These are phyloP conservation scores for Thecophora atra DNA, from an alignment of 2,888 invertebrate genomes.

Conservation along the genomic window DNA sequence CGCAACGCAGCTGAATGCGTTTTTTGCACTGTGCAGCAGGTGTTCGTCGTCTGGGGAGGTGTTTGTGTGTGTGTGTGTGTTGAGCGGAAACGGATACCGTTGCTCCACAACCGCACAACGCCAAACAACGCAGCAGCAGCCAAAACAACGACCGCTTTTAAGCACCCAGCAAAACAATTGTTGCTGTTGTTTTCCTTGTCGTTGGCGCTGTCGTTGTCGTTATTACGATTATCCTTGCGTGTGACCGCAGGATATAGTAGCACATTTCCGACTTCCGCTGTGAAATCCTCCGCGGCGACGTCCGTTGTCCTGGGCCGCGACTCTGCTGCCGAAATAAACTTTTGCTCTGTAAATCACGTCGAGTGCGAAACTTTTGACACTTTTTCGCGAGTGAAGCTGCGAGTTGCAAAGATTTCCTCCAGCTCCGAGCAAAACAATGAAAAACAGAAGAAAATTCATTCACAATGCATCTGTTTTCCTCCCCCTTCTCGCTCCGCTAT, in stretches of 20 bases:
- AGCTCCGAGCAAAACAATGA: not conserved
- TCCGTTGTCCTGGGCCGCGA: conserved; percentile 1
- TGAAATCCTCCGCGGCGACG: conserved; percentile 6
- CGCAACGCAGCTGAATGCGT: not conserved
- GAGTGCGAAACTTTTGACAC: conserved; percentile 60
- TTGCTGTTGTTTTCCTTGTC: too few relatives aligned
- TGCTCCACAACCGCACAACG: conserved; percentile 14
- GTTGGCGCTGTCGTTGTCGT: conserved; percentile 10
- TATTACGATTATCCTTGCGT: conserved; percentile 34
- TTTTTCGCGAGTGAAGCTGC: conserved; percentile 42
- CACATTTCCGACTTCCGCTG: conserved; percentile 18
- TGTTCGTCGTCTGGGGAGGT: not conserved
- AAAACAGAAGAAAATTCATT: not conserved
- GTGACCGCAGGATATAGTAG: conserved; percentile 33
- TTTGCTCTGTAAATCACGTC: conserved; percentile 54
- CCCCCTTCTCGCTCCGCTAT: not conserved
- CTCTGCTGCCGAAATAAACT: conserved; percentile 32
- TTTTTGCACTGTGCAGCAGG: not conserved
- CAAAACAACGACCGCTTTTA: not conserved
- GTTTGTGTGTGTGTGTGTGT: conserved; percentile 13
- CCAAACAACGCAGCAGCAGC: not conserved
- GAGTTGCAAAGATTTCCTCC: conserved; percentile 24
- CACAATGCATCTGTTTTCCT: too few relatives aligned
- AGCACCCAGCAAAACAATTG: too few relatives aligned
- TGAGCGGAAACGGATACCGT: conserved; percentile 24